Evolutionary conservation across 2,113 vertebrate genomes (phyloP).

Genomic region (Lophotis ruficrista): DNA sequence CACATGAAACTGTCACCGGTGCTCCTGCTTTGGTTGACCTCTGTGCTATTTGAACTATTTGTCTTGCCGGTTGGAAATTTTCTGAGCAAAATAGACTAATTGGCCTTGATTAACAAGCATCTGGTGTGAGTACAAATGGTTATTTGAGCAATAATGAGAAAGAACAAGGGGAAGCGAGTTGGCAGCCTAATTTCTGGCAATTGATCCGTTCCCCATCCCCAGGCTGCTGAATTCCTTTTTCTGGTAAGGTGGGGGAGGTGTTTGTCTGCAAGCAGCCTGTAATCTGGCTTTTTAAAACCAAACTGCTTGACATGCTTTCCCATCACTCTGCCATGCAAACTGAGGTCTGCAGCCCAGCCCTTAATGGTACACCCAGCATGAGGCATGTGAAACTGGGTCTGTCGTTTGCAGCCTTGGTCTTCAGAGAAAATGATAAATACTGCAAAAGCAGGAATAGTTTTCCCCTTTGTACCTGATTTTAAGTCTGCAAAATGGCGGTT

Average conservation of each 20-base stretch:
- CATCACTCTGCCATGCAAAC: neutral
- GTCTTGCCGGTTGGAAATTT: conserved; percentile 65
- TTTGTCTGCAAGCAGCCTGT: neutral
- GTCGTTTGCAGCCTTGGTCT: neutral
- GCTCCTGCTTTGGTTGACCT: conserved; percentile 57
- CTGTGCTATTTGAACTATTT: conserved; percentile 60
- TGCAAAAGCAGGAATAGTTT: neutral
- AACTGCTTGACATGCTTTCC: neutral
- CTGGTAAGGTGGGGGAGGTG: conserved; percentile 22
- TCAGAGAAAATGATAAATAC: neutral
- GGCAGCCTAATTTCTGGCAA: conserved; percentile 62
- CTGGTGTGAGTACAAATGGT: conserved; percentile 65
- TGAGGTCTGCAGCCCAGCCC: neutral
- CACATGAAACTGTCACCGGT: conserved; percentile 50
- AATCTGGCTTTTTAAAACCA: neutral
- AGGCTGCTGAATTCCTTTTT: conserved; percentile 29
- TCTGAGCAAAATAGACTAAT: conserved; percentile 68
- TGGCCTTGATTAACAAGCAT: conserved; percentile 72
- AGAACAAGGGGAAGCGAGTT: conserved; percentile 51
- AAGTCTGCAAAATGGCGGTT: neutral
- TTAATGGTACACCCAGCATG: neutral
- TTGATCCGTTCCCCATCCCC: conserved; percentile 19
- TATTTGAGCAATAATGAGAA: conserved; percentile 70
- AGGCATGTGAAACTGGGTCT: neutral
- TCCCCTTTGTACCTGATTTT: neutral